phyloP scores from a whole-genome alignment of 2,113 vertebrate genomes.

The Chaetodon auriga region DNA sequence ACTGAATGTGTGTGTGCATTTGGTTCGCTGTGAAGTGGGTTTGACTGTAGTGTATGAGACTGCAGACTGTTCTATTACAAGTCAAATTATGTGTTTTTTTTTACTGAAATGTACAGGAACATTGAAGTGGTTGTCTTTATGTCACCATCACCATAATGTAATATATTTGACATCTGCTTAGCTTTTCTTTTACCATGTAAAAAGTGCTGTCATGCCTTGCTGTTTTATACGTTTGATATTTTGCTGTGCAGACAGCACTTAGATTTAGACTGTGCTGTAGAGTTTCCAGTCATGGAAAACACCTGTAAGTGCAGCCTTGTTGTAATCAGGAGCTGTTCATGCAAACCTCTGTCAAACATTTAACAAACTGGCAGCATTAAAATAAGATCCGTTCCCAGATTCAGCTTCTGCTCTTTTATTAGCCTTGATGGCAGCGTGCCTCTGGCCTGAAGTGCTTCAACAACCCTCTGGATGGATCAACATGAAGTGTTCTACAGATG shows the following conservation, averaged over 20 bases:
- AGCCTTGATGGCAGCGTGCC: not conserved
- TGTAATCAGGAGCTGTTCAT: conserved; percentile 32
- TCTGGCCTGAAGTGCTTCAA: not conserved
- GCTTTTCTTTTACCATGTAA: conserved; percentile 59
- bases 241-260: conserved; percentile 36
- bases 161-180: conserved; percentile 65
- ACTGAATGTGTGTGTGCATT: not conserved
- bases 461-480: not conserved
- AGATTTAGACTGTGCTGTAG: conserved; percentile 29
- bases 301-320: conserved; percentile 24
- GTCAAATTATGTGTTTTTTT: conserved; percentile 23
- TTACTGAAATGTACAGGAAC: conserved; percentile 58
- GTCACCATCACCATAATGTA: conserved; percentile 52
- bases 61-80: not conserved
- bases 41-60: conserved; percentile 28
- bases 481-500: not conserved
- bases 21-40: conserved; percentile 16
- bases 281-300: conserved; percentile 20
- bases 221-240: conserved; percentile 74
- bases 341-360: conserved; percentile 31
- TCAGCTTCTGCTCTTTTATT: not conserved
- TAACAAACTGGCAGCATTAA: conserved; percentile 52
- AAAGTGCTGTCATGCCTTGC: conserved; percentile 37
- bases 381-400: conserved; percentile 34
- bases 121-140: conserved; percentile 31